Evolutionary conservation across 2,888 invertebrate species (phyloP), one percentile per base, ranked within the genome.

Genomic region (Ferdinandea cuprea): DNA sequence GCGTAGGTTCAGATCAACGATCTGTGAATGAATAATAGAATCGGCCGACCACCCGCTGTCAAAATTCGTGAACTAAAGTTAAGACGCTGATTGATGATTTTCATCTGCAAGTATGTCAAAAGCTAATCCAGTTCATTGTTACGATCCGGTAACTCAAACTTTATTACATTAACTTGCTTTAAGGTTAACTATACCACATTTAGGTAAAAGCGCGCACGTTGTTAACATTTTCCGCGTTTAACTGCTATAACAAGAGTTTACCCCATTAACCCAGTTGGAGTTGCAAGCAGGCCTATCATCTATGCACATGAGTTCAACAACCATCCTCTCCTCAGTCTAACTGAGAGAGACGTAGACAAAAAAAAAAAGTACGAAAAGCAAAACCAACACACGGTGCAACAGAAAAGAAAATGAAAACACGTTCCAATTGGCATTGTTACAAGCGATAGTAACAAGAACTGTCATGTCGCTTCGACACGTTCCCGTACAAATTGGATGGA

Each of bases 211-310:
- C 13, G 11, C 44, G 35, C 37, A 46, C 6, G 30, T 35, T 35
- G 9, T 48, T 37, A 32, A 58, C 11, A 13, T 2, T 11, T 28
- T 40, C 15, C 13, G 30, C 9, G 11, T 15, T 32, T 48, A 25
- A 40, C 35, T 32, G 35, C 9, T 21, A 17, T 9, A 78, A 52
- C 37, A 58, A 50, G 63, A 50, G 25, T 25, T n/a, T 25, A 50
- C 50, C 40, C 71, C 37, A 78, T 42, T 78, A 71, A 78, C 78
- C 78, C 17, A 78, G n/a, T 73, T 73, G 46, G 13, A 78, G n/a
- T 73, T 73, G 46, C 46, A 25, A 21, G 58, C 42, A 13, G 13
- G 25, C 25, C 40, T n/a, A 42, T 25, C 40, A 19, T 11, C 1
- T 21, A 44, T 21, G n/a, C 19, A 19, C 13, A 19, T 32, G 30